A percentile compares a stretch with the other conserved stretches of the same genome.
Conservation (phyloP, 1,140 invertebrate genomes). For the Coenobita brevimanus region DNA sequence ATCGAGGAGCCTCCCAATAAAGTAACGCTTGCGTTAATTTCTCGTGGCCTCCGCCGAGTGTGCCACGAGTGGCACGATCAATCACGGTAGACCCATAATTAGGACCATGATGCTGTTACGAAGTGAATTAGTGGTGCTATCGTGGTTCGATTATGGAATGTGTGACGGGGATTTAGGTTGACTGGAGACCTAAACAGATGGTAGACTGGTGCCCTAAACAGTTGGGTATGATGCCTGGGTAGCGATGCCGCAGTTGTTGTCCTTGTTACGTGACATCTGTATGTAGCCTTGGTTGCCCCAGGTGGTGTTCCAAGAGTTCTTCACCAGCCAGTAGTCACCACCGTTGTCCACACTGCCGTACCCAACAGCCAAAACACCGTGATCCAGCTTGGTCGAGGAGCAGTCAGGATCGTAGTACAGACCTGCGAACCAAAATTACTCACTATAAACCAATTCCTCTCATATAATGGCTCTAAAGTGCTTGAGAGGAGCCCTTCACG, state of each 20-base stretch:
- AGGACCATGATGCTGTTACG: no score
- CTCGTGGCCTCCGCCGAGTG: no score
- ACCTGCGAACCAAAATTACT: conserved; percentile 72
- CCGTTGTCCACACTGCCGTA: conserved; percentile 77
- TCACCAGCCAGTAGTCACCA: conserved; percentile 88
- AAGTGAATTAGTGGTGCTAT: no score
- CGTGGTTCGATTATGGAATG: no score
- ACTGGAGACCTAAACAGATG: no score
- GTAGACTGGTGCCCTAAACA: conserved; percentile 81
- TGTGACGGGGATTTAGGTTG: no score
- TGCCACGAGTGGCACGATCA: no score
- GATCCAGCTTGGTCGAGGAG: conserved; percentile 83
- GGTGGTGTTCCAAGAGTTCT: conserved; percentile 86
- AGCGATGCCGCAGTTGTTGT: conserved; percentile 94
- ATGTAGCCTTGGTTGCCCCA: conserved; percentile 94
- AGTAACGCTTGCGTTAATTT: no score
- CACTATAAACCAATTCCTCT: background rate
- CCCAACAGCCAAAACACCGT: conserved; percentile 84
- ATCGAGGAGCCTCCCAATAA: no score
- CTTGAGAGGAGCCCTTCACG: no score
- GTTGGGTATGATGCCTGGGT: conserved; percentile 86
- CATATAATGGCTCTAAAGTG: no score
- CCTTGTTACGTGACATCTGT: conserved; percentile 88
- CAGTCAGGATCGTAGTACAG: conserved; percentile 82
- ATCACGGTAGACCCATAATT: no score